Conservation (phyloP, 2,888 invertebrate species). For the Cybosia mesomella region DNA sequence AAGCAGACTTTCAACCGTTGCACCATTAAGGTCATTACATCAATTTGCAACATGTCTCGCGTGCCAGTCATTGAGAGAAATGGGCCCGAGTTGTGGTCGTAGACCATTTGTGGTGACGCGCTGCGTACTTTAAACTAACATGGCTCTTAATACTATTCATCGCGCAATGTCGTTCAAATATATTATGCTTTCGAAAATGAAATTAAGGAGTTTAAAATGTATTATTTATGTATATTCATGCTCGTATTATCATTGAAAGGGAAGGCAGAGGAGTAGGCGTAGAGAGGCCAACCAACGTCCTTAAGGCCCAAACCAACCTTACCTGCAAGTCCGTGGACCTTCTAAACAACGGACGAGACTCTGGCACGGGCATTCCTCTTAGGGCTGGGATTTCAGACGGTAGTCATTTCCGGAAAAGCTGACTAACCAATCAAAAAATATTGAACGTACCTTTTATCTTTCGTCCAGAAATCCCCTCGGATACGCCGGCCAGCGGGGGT, state of each 20-base stretch:
- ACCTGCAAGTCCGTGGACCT: no score
- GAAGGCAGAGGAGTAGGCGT: no score
- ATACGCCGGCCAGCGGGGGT: no score
- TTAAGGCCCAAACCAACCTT: not conserved
- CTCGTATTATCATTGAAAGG: no score
- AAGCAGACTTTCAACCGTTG: slow-evolving; percentile 23
- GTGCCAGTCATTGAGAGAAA: slow-evolving; percentile 22
- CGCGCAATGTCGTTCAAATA: not conserved
- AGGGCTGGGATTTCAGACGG: no score
- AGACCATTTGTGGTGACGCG: slow-evolving; percentile 9
- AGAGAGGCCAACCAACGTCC: no score
- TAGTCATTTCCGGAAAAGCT: no score
- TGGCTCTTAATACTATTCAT: not conserved
- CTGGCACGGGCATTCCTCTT: no score
- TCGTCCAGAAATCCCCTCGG: no score
- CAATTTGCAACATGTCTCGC: slow-evolving; percentile 14
- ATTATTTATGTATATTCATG: not conserved
- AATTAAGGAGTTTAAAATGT: not conserved
- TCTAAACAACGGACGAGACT: no score
- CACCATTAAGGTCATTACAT: slow-evolving; percentile 22
- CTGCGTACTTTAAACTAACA: slow-evolving; percentile 16
- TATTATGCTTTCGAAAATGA: slow-evolving; percentile 6
- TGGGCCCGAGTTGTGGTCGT: slow-evolving; percentile 14
- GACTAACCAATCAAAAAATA: no score
- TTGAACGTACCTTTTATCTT: no score